Evolutionary conservation across 2,888 invertebrate species (phyloP), one percentile per base, ranked within the genome.

Genomic region (Agrilus cyanescens): DNA sequence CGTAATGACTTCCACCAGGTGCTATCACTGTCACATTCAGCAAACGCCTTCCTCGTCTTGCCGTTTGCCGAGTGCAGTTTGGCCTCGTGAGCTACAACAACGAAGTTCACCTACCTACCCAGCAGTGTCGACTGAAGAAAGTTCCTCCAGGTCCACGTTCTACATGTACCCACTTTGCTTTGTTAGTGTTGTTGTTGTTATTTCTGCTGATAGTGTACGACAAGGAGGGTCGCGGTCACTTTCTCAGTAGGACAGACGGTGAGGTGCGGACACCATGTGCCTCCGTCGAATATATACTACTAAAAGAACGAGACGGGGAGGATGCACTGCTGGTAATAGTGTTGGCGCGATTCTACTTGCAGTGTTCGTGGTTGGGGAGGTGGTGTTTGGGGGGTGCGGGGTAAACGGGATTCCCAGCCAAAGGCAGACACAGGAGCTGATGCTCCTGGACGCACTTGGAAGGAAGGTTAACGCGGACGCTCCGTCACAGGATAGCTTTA

Each of bases 361-460:
- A 42, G 45, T 53, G 46, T 12, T 55, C 36, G 51, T 56, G 51
- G 38, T 49, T 32, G 40, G 53, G 37, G 41, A 25, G 40, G 46
- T 56, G 49, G 41, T 57, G 51, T 45, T 51, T 37, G 45, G 47
- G 44, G 43, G 48, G 35, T 48, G 53, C 57, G 34, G 52, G 53
- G 56, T 63, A 53, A 36, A 59, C 58, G 53, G 59, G 57, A 47
- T 76, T 56, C 72, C 80, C 48, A 68, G 69, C 49, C 69, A 76
- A 56, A 73, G 79, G 51, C 85, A 85, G 57, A 82, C 85, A 49
- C 83, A 86, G 57, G 85, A 85, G 53, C 72, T 84, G 48, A 67
- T 85, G 48, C 66, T 85, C 36, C 65, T 86, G 56, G 84, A 84
- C 46, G 82, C 83, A 1, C 62, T 86, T 35, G 81, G 80, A 1